phyloP scores from a whole-genome alignment of 2,113 vertebrate genomes.

The Istiophorus platypterus region DNA sequence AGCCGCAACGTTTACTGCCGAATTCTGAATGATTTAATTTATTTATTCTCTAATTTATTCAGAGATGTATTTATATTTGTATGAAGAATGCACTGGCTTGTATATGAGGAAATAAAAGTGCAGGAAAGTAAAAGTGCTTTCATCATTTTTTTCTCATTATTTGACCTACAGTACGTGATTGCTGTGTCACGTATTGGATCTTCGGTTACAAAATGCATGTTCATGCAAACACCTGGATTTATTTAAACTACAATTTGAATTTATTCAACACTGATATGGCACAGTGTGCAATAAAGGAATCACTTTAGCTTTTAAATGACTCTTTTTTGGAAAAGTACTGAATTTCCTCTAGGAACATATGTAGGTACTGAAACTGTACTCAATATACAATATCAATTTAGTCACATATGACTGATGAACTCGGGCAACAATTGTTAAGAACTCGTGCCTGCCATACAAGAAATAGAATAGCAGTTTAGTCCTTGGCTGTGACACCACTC shows the following conservation, averaged over 20 bases:
- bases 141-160: not conserved
- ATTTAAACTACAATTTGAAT: not conserved
- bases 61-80: slow-evolving; percentile 76
- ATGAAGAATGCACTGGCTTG: slow-evolving; percentile 19
- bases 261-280: not conserved
- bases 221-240: not conserved
- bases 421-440: not conserved
- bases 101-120: slow-evolving; percentile 59
- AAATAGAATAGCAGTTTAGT: not conserved
- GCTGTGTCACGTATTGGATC: not conserved
- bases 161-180: not conserved
- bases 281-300: no score
- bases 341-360: not conserved
- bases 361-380: no score
- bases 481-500: not conserved
- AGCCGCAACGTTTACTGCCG: slow-evolving; percentile 51
- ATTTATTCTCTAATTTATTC: slow-evolving; percentile 85
- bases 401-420: not conserved
- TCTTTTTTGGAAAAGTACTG: no score
- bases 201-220: not conserved
- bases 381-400: not conserved
- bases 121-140: slow-evolving; percentile 25
- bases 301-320: no score
- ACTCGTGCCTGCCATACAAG: not conserved
- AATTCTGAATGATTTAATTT: slow-evolving; percentile 45